Evolutionary conservation across 2,113 vertebrate genomes (phyloP).

Genomic region (Anolis carolinensis): DNA sequence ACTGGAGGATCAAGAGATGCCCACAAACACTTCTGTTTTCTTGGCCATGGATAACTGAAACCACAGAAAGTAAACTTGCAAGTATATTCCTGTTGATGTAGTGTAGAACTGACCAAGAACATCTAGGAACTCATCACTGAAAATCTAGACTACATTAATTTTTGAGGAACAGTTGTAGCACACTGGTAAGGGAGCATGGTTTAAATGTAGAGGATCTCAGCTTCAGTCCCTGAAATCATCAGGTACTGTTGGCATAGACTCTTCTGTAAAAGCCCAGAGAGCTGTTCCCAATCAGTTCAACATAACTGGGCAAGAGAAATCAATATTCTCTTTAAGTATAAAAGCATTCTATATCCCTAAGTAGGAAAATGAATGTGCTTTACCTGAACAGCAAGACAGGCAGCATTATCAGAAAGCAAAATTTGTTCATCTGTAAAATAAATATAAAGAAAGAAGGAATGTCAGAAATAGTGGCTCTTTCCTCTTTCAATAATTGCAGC

Average conservation of each 20-base stretch:
- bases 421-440: constrained; percentile 91
- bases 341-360: neutral
- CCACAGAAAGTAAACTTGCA: no score
- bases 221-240: neutral
- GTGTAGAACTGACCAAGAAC: no score
- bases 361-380: constrained; percentile 57
- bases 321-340: neutral
- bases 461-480: constrained; percentile 49
- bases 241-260: neutral
- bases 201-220: neutral
- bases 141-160: neutral
- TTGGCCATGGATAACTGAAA: no score
- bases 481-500: constrained; percentile 53
- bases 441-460: constrained; percentile 49
- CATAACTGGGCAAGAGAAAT: no score
- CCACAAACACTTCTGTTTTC: no score
- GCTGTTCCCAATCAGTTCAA: neutral
- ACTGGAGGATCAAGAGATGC: no score
- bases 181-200: neutral
- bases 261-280: neutral
- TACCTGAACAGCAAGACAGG: constrained; percentile 97
- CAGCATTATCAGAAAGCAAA: constrained; percentile 94
- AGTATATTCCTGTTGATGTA: no score
- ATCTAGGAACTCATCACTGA: neutral
- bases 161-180: neutral